Percentiles rank a stretch among this genome's conserved stretches.
Conservation (phyloP, 1,140 invertebrate genomes). For the Mizuhopecten yessoensis region DNA sequence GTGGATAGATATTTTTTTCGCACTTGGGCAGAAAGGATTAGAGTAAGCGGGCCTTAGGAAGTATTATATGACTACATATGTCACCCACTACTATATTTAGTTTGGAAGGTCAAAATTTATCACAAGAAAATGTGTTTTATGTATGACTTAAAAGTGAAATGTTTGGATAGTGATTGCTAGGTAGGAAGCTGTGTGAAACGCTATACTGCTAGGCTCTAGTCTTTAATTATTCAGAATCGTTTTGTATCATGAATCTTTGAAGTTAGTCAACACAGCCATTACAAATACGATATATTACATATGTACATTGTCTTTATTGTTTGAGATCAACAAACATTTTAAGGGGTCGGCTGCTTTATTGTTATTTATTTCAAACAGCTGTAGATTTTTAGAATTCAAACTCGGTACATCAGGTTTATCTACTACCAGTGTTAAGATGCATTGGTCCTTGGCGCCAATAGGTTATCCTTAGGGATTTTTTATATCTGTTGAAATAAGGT, state of each 20-base stretch:
- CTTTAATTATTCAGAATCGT: neutral
- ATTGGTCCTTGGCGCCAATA: neutral
- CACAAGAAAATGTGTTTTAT: neutral
- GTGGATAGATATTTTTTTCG: constrained; percentile 22
- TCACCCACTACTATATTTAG: neutral
- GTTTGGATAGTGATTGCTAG: neutral
- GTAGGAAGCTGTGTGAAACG: constrained; percentile 5
- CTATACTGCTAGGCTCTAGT: neutral
- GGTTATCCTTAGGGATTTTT: neutral
- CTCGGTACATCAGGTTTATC: neutral
- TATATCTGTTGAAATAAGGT: constrained; percentile 10
- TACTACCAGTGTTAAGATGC: neutral
- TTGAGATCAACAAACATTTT: neutral
- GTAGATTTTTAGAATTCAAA: neutral
- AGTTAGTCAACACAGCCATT: neutral
- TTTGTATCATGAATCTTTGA: neutral
- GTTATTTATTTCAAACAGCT: neutral
- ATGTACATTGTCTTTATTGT: neutral
- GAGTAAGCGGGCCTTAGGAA: neutral
- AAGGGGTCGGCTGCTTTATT: neutral
- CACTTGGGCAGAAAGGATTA: constrained; percentile 6
- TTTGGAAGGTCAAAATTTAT: constrained; percentile 4
- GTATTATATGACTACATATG: constrained; percentile 22
- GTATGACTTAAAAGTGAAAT: neutral
- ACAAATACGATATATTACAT: neutral